These are phyloP conservation scores for Hepsetus odoe DNA, from an alignment of 2,113 vertebrate genomes.

Conservation along the genomic window DNA sequence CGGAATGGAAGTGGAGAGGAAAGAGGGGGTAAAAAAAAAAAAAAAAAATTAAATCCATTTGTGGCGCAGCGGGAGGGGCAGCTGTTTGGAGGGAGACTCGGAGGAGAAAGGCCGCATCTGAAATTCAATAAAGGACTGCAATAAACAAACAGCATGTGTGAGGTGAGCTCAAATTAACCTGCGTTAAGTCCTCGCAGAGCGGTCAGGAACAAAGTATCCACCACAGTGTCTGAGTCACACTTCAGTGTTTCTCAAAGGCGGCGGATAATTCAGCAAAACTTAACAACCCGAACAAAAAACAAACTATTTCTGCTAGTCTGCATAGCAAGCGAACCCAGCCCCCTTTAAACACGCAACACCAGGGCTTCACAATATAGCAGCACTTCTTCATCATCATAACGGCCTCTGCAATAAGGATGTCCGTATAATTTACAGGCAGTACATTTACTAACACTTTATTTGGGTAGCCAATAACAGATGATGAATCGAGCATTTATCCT, in stretches of 20 bases:
- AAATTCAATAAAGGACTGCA: slow-evolving; percentile 44
- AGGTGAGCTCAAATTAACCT: slow-evolving; percentile 43
- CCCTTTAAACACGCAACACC: neutral
- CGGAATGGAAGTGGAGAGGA: neutral
- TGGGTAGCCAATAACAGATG: too few species aligned
- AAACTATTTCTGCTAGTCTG: neutral
- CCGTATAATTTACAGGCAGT: neutral
- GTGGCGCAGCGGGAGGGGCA: slow-evolving; percentile 47
- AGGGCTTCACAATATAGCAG: neutral
- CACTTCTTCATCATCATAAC: neutral
- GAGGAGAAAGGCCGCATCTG: slow-evolving; percentile 21
- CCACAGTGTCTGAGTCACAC: neutral
- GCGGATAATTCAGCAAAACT: slow-evolving; percentile 15
- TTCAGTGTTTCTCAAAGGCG: neutral
- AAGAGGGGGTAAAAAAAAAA: neutral
- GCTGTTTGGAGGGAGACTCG: slow-evolving; percentile 9
- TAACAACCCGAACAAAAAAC: neutral
- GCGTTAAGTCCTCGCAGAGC: slow-evolving; percentile 20
- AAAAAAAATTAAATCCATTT: slow-evolving; percentile 61
- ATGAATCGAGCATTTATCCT: too few species aligned
- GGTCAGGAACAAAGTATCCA: slow-evolving; percentile 1
- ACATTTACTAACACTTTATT: too few species aligned
- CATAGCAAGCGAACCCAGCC: neutral
- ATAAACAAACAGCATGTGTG: slow-evolving; percentile 47
- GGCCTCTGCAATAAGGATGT: neutral